phyloP scores from a whole-genome alignment of 53 echinoderm and acorn worm genomes.

The Paracentrotus lividus region DNA sequence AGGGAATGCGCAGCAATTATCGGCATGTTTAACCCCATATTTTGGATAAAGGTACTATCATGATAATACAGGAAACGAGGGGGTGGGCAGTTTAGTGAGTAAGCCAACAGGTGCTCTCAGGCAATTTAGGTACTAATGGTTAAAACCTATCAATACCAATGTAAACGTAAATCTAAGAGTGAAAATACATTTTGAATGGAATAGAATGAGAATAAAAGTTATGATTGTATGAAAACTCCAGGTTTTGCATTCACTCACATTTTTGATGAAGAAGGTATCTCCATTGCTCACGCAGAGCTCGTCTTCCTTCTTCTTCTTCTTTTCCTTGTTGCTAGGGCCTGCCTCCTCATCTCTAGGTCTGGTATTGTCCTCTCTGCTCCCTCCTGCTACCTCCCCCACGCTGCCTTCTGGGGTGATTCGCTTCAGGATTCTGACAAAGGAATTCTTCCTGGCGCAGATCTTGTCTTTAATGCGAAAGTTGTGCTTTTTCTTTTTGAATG shows the following conservation, averaged over 20 bases:
- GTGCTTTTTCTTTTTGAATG: background rate
- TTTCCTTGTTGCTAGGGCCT: background rate
- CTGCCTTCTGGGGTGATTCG: background rate
- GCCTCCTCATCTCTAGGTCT: conserved; percentile 7
- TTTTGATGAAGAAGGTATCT: conserved; percentile 71
- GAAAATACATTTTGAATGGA: no score
- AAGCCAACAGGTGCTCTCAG: no score
- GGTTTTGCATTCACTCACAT: conserved; percentile 52
- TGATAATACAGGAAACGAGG: no score
- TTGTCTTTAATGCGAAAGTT: conserved; percentile 37
- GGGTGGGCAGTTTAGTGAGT: no score
- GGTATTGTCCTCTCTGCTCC: background rate
- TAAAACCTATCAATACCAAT: no score
- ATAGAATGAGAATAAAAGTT: no score
- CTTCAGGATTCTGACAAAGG: background rate
- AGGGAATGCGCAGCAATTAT: no score
- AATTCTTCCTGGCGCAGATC: conserved; percentile 70
- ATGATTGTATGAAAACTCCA: no score
- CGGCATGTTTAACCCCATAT: no score
- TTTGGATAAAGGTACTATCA: no score
- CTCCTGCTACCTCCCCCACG: background rate
- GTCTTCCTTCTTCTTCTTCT: background rate
- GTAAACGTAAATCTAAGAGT: no score
- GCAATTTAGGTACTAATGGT: no score
- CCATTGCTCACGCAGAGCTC: conserved; percentile 52